Evolutionary conservation across 2,113 vertebrate species (phyloP).

Genomic region (Dromaius novaehollandiae): DNA sequence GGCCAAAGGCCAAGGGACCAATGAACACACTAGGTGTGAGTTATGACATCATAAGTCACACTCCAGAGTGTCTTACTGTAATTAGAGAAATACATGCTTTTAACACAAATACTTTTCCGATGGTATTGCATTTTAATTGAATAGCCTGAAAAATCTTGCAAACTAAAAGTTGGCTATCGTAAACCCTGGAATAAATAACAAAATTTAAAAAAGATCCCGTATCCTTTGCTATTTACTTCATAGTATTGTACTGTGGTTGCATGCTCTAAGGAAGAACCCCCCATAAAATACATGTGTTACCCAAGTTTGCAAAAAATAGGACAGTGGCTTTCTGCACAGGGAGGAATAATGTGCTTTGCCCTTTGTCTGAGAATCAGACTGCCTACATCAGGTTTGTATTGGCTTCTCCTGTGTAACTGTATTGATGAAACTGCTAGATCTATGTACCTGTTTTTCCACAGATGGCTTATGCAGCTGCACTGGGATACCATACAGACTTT

Average conservation of each 20-base stretch:
- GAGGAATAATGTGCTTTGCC: neutral
- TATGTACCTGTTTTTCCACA: neutral
- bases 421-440: neutral
- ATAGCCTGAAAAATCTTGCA: neutral
- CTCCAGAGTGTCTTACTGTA: slow-evolving; percentile 45
- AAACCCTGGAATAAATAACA: neutral
- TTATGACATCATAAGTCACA: slow-evolving; percentile 64
- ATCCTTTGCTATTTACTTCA: neutral
- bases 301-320: neutral
- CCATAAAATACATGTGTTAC: neutral
- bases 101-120: slow-evolving; percentile 19
- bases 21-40: slow-evolving; percentile 54
- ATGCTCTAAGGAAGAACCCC: neutral
- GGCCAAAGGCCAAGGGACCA: slow-evolving; percentile 55
- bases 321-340: neutral
- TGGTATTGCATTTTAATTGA: neutral
- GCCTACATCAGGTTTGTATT: neutral
- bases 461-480: neutral
- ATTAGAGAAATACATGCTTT: slow-evolving; percentile 50
- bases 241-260: neutral
- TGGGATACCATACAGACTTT: neutral
- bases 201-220: neutral
- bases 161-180: neutral
- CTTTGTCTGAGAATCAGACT: neutral
- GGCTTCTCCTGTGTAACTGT: neutral